Conservation (phyloP, 2,113 vertebrate genomes). For the Thamnophis sirtalis region DNA sequence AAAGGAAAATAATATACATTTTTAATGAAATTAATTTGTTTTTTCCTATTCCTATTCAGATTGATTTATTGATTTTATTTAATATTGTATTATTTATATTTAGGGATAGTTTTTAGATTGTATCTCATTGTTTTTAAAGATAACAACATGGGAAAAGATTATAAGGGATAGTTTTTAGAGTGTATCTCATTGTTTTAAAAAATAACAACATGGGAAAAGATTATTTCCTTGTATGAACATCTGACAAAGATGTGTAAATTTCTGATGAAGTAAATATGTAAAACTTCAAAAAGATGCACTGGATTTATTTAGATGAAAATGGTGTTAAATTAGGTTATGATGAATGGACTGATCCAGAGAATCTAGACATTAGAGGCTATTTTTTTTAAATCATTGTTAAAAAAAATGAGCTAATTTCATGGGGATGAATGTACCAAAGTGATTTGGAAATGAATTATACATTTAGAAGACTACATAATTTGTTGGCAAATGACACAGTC, state of each 20-base stretch:
- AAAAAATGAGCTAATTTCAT: background rate
- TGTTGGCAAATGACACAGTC: background rate
- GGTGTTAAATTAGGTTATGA: background rate
- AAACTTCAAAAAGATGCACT: background rate
- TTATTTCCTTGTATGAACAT: background rate
- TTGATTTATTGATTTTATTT: no score
- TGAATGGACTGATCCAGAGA: background rate
- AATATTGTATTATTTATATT: no score
- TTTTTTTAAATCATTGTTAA: background rate
- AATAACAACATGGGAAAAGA: no score
- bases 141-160: no score
- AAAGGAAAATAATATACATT: background rate
- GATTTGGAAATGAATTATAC: background rate
- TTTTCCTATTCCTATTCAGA: background rate
- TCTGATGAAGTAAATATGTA: background rate
- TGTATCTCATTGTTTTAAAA: no score
- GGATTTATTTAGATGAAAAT: background rate
- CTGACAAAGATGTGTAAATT: background rate
- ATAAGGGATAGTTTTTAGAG: background rate
- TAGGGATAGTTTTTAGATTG: background rate
- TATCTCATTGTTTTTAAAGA: no score
- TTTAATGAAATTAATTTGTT: background rate
- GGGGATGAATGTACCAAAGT: background rate
- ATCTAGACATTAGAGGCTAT: background rate
- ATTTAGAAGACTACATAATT: background rate